Conservation (phyloP, 2,113 vertebrate genomes). For the Diadophis punctatus region DNA sequence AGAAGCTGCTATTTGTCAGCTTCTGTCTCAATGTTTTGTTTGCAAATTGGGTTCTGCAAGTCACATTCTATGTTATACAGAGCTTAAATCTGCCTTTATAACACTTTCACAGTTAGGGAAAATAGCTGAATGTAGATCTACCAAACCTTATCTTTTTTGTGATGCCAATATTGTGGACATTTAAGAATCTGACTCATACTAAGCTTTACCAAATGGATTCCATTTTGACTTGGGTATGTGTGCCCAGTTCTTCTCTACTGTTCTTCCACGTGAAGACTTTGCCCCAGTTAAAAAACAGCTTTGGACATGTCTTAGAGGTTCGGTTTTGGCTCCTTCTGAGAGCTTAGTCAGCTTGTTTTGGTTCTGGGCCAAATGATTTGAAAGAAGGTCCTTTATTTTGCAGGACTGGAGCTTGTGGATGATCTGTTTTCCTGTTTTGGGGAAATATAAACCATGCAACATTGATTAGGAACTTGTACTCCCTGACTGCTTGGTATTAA, state of each 20-base stretch:
- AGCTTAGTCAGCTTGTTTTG: neutral
- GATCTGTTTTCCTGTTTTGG: neutral
- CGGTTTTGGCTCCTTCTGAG: neutral
- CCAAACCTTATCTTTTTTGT: neutral
- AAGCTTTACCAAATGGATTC: neutral
- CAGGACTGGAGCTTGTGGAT: neutral
- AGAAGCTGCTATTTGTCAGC: neutral
- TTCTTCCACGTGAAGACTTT: neutral
- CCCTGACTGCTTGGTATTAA: neutral
- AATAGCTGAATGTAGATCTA: neutral
- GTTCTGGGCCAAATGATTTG: neutral
- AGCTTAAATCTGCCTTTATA: slow-evolving; percentile 38
- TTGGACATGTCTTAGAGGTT: neutral
- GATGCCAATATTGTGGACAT: neutral
- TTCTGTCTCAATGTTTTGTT: neutral
- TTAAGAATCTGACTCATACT: neutral
- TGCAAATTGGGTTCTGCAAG: slow-evolving; percentile 14
- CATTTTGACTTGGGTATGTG: neutral
- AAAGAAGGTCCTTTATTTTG: neutral
- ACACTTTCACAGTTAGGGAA: neutral
- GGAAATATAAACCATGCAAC: neutral
- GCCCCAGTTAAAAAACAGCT: neutral
- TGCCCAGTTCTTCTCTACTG: neutral
- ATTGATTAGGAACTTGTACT: neutral
- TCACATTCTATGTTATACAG: slow-evolving; percentile 31